Base-by-base conservation (phyloP, 2,888 invertebrate species). In the Drosophila falleni region DNA sequence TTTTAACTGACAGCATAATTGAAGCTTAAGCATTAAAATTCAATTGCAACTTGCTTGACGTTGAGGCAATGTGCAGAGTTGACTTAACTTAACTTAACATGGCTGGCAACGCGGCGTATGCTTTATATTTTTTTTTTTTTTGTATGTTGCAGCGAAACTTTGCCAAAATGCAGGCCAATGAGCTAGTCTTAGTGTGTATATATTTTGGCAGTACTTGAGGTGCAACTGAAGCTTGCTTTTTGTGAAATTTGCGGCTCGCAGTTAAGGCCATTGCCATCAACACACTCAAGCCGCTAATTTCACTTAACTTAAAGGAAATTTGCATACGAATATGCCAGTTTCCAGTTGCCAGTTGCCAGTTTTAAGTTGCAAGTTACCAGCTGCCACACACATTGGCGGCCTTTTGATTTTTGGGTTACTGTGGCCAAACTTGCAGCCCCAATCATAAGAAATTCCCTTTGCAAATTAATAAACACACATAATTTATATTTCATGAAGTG, bases 391-490 rank as follows among this genome's bases (percentile, higher is more conserved):
- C 23, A 42, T 60, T 3, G 23, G 11, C 46, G 11, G 31, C 39
- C 51, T 54, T 54, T 64, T 58, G 53, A 56, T 41, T 63, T 51
- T 51, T 60, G 23, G 49, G 35, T 13, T 23, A 39, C n/a, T 33
- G 13, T 33, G 19, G 26, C 35, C 19, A 31, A 35, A 26, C 8
- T 13, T 33, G 23, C 9, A 9, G 33, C 8, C 5, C 10, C 64
- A 13, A 41, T 70, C 64, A 76, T 67, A 71, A 39, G 39, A 8
- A 44, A 80, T 70, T 81, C 79, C 51, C 77, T 74, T 69, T 81
- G 63, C 33, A 64, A 60, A 13, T 19, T 1, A 13, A 23, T 44
- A 31, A 44, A 42, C 1, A 23, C 23, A 23, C 23, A 23, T 2
- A 23, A 23, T 23, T 23, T 2, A n/a, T n/a, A n/a, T n/a, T n/a